These are phyloP conservation scores for Apostichopus leukothele DNA, from an alignment of 53 echinoderm and acorn worm species.

Conservation along the genomic window DNA sequence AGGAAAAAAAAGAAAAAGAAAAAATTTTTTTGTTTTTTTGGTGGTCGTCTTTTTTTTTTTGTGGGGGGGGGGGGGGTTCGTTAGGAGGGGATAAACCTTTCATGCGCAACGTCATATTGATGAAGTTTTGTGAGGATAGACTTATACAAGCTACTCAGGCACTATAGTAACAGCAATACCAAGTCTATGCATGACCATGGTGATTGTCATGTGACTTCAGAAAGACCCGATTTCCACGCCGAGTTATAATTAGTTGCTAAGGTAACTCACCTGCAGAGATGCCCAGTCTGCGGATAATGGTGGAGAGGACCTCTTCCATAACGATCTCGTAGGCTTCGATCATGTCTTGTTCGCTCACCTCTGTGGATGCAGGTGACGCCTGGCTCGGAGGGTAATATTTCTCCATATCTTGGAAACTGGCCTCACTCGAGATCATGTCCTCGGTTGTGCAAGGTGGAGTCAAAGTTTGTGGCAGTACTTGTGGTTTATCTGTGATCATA, in stretches of 20 bases:
- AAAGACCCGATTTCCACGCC: too few relatives aligned
- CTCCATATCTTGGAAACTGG: constrained; percentile 1
- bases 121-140: too few relatives aligned
- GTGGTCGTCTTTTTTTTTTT: too few relatives aligned
- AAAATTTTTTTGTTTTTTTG: too few relatives aligned
- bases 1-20: too few relatives aligned
- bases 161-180: too few relatives aligned
- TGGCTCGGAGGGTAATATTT: constrained; percentile 16
- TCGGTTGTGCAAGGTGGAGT: not conserved
- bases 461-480: not conserved
- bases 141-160: too few relatives aligned
- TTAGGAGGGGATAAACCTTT: too few relatives aligned
- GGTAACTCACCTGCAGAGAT: constrained; percentile 5
- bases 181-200: too few relatives aligned
- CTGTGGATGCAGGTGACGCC: constrained; percentile 9
- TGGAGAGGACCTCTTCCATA: not conserved
- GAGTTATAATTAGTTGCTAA: not conserved
- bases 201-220: too few relatives aligned
- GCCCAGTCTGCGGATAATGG: not conserved
- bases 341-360: not conserved
- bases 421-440: not conserved
- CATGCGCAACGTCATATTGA: too few relatives aligned
- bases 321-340: constrained; percentile 20
- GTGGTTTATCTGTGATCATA: not conserved
- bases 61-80: too few relatives aligned